Conservation (phyloP, 2,888 invertebrate genomes). For the Scaptomyza cyrtandrae region DNA sequence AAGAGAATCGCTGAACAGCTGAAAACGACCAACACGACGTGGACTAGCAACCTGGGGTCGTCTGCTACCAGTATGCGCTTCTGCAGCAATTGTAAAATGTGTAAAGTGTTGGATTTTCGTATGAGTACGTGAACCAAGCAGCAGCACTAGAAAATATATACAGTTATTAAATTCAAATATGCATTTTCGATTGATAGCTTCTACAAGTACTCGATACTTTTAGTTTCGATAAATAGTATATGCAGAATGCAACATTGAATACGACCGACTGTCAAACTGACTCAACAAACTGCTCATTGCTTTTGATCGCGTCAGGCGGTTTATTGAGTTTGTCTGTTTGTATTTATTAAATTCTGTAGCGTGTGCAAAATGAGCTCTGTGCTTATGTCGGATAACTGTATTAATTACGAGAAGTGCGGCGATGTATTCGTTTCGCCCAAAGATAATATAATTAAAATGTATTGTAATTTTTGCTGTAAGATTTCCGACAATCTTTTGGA, state of each 20-base stretch:
- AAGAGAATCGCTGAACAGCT: slow-evolving; percentile 87
- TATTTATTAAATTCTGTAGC: not conserved
- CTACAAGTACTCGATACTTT: slow-evolving; percentile 10
- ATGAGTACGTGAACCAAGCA: slow-evolving; percentile 88
- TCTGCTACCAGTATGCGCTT: slow-evolving; percentile 83
- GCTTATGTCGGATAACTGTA: slow-evolving; percentile 20
- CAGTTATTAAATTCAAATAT: slow-evolving; percentile 4
- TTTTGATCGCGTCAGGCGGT: slow-evolving; percentile 18
- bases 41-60: slow-evolving; percentile 84
- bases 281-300: not conserved
- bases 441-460: slow-evolving; percentile 54
- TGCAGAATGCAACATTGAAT: not conserved
- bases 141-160: slow-evolving; percentile 86
- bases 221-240: slow-evolving; percentile 15
- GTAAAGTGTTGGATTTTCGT: slow-evolving; percentile 90
- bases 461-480: slow-evolving; percentile 62
- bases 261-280: not conserved
- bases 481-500: slow-evolving; percentile 47
- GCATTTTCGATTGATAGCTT: not conserved
- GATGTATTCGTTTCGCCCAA: slow-evolving; percentile 66
- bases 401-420: slow-evolving; percentile 70
- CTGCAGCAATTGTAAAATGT: slow-evolving; percentile 91
- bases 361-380: slow-evolving; percentile 47
- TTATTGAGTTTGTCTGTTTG: slow-evolving; percentile 16
- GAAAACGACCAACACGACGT: slow-evolving; percentile 89